Base-by-base conservation (phyloP, 2,888 invertebrate genomes). In the Acrobasis repandana region DNA sequence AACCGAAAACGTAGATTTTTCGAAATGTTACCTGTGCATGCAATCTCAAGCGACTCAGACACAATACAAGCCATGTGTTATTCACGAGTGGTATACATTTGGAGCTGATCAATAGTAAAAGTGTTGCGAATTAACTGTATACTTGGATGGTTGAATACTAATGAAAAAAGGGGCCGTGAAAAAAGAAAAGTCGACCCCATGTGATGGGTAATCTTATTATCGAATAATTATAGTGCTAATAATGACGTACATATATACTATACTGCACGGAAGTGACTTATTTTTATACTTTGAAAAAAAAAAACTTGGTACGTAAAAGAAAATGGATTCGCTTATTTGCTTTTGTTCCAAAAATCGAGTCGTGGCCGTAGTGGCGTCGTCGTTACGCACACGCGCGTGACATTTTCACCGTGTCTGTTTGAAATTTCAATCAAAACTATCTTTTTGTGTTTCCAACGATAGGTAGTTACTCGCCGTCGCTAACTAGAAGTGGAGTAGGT, bases 401-500 rank as follows among this genome's bases (percentile, higher is more conserved):
- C 63, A 61, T 63, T 61, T 65, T 61, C 61, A 58, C 51, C 51
- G 43, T 16, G 61, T 50, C 58, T 63, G 63, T 62, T 63, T 63
- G 59, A 48, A 58, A 61, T 61, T 63, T 63, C 61, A 51, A 58
- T 61, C 56, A 51, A 62, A 62, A 61, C 36, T n/a, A 54, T 54
- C 58, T 66, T 61, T 64, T 60, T 57, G 34, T 56, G 57, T 61
- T 64, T 60, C 38, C 56, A 49, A 63, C 51, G 59, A 61, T 64
- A 60, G 59, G 14, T 56, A 56, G 48, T 36, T 52, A 52, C 11
- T 49, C 57, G 33, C 14, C 43, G 33, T 43, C 33, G 16, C 46
- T 28, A 69, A 59, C 56, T 63, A 62, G 67, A 67, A 73, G 65
- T 71, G 66, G 72, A 74, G 70, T 74, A 65, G 62, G 62, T 64